Base-by-base conservation (phyloP, 2,113 vertebrate genomes). In the Eurypyga helias region DNA sequence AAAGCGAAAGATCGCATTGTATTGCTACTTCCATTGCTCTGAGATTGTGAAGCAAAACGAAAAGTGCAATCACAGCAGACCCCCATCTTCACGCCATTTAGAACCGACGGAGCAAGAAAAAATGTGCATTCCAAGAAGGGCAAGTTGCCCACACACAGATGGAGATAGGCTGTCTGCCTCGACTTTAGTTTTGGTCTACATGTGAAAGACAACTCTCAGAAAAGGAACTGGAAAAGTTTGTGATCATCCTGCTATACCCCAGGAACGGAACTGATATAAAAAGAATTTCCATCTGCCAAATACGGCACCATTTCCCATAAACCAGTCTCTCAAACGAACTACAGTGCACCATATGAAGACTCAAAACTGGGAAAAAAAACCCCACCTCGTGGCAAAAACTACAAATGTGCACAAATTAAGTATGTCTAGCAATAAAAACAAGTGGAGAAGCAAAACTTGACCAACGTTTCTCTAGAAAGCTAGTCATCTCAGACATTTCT, bases 131-230 rank as follows among this genome's bases (percentile, higher is more conserved):
- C 17, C 73, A 81, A 71, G 61, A 70, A 65, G 52, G 93, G 64
- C 17, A 61, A 72, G 12, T 45, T 71, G 46, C 82, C 67, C 4
- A 3, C n/a, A 83, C 10, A 49, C 19, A 54, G 88, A 80, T 77
- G 60, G 90, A 98, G 95, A 94, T 52, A 92, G 72, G 54, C 61
- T 83, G 54, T 82, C 76, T 84, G 73, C 55, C 85, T 94, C 71
- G 94, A 69, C 73, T 96, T 93, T 66, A 89, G 83, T 97, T 98
- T 98, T 98, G 97, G 98, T 97, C 97, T 96, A 84, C 51, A 25
- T 92, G 93, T 70, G 89, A 93, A 93, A 89, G 83, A 88, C 73
- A 97, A 82, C 58, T 86, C 65, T 92, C 58, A 64, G 31, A 95
- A 97, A 96, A 81, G 43, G 78, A 92, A 81, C 84, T 96, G 48